These are phyloP conservation scores for Sipha maydis DNA, from an alignment of 2,888 invertebrate species.

Conservation along the genomic window DNA sequence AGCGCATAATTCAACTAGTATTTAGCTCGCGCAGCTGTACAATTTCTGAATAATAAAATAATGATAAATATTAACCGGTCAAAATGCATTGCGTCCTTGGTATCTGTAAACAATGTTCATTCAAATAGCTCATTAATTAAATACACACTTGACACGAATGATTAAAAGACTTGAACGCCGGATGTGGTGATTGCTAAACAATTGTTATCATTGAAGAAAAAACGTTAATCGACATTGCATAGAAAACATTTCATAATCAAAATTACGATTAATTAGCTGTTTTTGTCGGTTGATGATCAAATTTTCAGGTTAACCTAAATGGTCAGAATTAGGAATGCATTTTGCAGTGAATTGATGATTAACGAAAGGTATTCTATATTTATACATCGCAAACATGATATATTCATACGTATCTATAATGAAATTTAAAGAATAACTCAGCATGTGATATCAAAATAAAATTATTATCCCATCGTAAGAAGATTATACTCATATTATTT, in stretches of 20 bases:
- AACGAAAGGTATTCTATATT: neutral
- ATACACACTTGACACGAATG: slow-evolving; percentile 57
- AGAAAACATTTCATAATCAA: slow-evolving; percentile 28
- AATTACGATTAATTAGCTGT: slow-evolving; percentile 32
- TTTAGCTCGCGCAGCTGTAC: neutral
- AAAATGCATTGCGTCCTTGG: slow-evolving; percentile 46
- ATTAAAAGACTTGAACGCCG: slow-evolving; percentile 56
- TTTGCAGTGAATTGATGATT: neutral
- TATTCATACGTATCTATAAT: neutral
- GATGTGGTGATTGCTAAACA: slow-evolving; percentile 57
- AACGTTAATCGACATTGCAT: slow-evolving; percentile 25
- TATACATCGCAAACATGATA: neutral
- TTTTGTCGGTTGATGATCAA: slow-evolving; percentile 16
- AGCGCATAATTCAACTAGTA: slow-evolving; percentile 7
- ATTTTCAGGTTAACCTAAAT: neutral
- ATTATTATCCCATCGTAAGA: neutral
- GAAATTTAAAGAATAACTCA: neutral
- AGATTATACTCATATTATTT: neutral
- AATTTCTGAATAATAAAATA: slow-evolving; percentile 16
- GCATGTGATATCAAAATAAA: neutral
- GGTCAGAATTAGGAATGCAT: neutral
- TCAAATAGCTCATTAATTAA: slow-evolving; percentile 31
- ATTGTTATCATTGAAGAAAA: slow-evolving; percentile 8
- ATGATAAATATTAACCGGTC: slow-evolving; percentile 1
- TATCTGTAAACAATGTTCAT: slow-evolving; percentile 9